Evolutionary conservation across 2,113 vertebrate species (phyloP).

Genomic region (Struthidea cinerea): DNA sequence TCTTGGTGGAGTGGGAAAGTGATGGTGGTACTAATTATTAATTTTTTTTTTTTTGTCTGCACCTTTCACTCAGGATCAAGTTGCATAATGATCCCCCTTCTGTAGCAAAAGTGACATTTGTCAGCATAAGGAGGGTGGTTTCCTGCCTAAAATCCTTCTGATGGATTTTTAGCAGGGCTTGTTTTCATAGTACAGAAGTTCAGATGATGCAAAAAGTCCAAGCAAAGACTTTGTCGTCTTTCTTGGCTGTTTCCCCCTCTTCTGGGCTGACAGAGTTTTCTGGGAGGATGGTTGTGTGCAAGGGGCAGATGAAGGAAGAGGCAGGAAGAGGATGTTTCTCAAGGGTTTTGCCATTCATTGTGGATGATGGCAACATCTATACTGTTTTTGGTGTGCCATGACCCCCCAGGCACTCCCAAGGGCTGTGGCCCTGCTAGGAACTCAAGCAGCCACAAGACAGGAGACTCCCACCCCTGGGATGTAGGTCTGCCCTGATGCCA

Average conservation of each 20-base stretch:
- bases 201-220: not conserved
- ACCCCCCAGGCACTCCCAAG: not conserved
- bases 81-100: not conserved
- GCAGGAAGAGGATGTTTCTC: not conserved
- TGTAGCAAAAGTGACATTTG: not conserved
- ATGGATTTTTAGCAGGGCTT: not conserved
- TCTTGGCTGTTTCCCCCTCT: not conserved
- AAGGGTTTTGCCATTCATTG: not conserved
- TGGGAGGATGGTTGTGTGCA: not conserved
- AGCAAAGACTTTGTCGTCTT: not conserved
- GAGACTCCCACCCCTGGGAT: not conserved
- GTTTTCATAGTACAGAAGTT: not conserved
- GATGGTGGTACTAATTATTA: not conserved
- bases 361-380: not conserved
- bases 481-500: not conserved
- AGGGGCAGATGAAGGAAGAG: not conserved
- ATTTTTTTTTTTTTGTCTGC: not conserved
- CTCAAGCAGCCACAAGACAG: not conserved
- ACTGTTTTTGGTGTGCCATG: not conserved
- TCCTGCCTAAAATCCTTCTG: not conserved
- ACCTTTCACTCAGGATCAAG: not conserved
- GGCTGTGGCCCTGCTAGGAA: not conserved
- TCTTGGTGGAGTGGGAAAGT: not conserved
- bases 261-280: not conserved
- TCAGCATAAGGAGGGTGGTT: not conserved